A percentile compares a stretch with the other conserved stretches of the same genome.
Conservation (phyloP, 2,113 vertebrate genomes). For the Bubo blakistoni region DNA sequence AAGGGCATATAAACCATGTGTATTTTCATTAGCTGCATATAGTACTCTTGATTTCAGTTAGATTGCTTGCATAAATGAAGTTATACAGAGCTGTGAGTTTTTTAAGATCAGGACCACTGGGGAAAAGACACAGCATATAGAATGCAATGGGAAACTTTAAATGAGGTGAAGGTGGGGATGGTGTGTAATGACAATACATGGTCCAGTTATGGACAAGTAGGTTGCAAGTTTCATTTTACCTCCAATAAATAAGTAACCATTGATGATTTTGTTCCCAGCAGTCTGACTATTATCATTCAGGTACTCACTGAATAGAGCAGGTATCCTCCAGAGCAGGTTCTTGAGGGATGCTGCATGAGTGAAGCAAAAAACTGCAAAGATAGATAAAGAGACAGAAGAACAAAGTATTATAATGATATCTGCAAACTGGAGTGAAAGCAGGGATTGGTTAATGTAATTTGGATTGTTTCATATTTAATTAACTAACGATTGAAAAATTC, state of each 20-base stretch:
- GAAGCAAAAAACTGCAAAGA: not conserved
- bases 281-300: not conserved
- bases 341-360: not conserved
- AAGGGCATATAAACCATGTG: not conserved
- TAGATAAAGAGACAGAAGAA: not conserved
- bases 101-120: not conserved
- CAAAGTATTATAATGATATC: not conserved
- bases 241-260: not conserved
- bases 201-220: not conserved
- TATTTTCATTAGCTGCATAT: not conserved
- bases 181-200: not conserved
- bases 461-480: constrained; percentile 40
- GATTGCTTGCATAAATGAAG: constrained; percentile 3
- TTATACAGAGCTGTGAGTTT: not conserved
- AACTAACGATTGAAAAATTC: constrained; percentile 22
- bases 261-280: not conserved
- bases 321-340: not conserved
- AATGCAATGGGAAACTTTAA: not conserved
- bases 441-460: constrained; percentile 2
- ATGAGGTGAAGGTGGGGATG: not conserved
- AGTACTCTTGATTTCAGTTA: not conserved
- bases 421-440: not conserved
- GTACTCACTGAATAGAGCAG: not conserved
- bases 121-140: not conserved
- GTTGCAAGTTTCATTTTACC: not conserved